Evolutionary conservation across 2,113 vertebrate species (phyloP).

Genomic region (Tyrannus savana): DNA sequence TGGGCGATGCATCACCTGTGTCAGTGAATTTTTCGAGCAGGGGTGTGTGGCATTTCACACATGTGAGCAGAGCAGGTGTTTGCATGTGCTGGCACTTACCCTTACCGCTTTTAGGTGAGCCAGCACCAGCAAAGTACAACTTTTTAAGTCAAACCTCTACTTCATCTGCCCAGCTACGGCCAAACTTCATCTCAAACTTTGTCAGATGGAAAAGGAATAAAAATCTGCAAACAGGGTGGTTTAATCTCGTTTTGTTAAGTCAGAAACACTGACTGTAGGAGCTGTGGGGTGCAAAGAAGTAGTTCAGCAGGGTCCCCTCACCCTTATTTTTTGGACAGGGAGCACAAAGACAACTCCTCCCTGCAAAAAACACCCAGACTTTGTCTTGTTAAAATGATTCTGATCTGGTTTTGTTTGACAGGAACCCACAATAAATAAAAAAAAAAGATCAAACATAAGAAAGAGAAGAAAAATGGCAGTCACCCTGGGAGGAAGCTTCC

Average conservation of each 20-base stretch:
- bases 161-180: not conserved
- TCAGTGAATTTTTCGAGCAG: not conserved
- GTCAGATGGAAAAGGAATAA: not conserved
- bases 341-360: slow-evolving; percentile 20
- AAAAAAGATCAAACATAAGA: slow-evolving; percentile 33
- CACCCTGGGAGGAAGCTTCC: slow-evolving; percentile 60
- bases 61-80: not conserved
- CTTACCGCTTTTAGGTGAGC: not conserved
- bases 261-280: not conserved
- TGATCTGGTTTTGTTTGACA: slow-evolving; percentile 71
- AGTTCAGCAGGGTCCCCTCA: not conserved
- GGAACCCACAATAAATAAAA: slow-evolving; percentile 64
- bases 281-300: not conserved
- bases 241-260: not conserved
- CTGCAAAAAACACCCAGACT: slow-evolving; percentile 61
- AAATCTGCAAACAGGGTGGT: not conserved
- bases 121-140: not conserved
- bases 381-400: slow-evolving; percentile 77
- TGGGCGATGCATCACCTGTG: rapidly evolving
- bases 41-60: not conserved
- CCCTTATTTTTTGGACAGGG: not conserved
- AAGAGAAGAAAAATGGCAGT: slow-evolving; percentile 63
- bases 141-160: not conserved
- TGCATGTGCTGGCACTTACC: not conserved
- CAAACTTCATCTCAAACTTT: not conserved